Evolutionary conservation across 2,113 vertebrate genomes (phyloP).

Genomic region (Crotalus tigris): DNA sequence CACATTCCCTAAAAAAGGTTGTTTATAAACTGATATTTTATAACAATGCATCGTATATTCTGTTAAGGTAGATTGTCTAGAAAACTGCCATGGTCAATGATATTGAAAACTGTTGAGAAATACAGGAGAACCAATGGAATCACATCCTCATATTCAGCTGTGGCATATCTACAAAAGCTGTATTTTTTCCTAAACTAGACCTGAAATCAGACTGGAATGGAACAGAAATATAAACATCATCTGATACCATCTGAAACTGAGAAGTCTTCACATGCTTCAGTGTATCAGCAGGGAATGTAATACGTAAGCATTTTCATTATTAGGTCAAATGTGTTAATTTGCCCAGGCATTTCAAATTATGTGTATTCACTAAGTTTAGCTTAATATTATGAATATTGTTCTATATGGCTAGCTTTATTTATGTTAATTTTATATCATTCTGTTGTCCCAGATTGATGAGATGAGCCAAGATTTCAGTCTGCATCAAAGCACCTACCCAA

Average conservation of each 20-base stretch:
- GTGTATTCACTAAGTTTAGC: background rate
- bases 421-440: background rate
- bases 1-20: background rate
- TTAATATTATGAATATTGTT: background rate
- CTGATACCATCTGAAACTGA: background rate
- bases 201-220: background rate
- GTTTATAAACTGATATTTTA: background rate
- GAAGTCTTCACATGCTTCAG: background rate
- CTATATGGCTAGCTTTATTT: background rate
- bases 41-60: background rate
- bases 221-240: background rate
- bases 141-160: background rate
- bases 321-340: background rate
- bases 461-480: background rate
- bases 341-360: background rate
- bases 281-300: background rate
- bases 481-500: background rate
- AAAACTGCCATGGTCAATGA: background rate
- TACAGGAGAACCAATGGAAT: background rate
- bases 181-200: background rate
- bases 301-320: background rate
- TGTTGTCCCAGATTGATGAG: background rate
- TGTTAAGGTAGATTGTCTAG: background rate
- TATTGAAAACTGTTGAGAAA: background rate
- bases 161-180: background rate